Evolutionary conservation across 2,888 invertebrate genomes (phyloP), one percentile per base, ranked within the genome.

Genomic region (Hirtodrosophila histrioides): DNA sequence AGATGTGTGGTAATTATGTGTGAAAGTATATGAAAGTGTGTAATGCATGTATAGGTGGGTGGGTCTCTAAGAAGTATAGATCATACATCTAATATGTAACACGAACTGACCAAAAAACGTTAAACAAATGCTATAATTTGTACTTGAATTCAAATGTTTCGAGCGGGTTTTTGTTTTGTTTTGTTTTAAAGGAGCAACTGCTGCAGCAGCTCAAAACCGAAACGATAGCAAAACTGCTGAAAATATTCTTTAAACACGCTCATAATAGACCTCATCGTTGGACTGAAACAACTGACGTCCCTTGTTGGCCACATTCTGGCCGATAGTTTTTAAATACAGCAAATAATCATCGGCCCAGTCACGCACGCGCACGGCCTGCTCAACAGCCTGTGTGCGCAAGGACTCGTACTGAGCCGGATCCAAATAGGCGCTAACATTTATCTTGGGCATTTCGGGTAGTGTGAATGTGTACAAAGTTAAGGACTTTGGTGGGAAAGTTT

Each of bases 281-380:
- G 79, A 55, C 62, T 85, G 85, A 83, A 91, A 90, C n/a, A 93
- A 90, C 84, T 90, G 92, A 75, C 90, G 89, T 75, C 93, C 88
- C 72, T 93, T 93, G 57, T 93, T 92, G 57, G 90, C 91, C 68
- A 94, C 92, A 86, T 94, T 94, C 8, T 92, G 92, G 0, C 93
- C 93, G 0, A 94, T 93, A 0, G 93, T 92, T 51, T 91, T 91
- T 24, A 93, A 77, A 75, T 94, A 94, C 35, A 93, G 40, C 40
- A 90, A 69, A 76, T 91, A 91, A 66, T 91, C 91, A 55, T 89
- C 83, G 55, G 90, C 89, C 85, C 89, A 90, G 63, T 84, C 92
- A 0, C 93, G 92, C 0, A 93, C 92, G 65, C 93, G 93, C 0
- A 90, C 89, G 67, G 93, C 88, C 76, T 93, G 92, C 56, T 93